A percentile compares a stretch with the other conserved stretches of the same genome.
phyloP scores from a whole-genome alignment of 2,113 vertebrate species.

The Podarcis cretensis region DNA sequence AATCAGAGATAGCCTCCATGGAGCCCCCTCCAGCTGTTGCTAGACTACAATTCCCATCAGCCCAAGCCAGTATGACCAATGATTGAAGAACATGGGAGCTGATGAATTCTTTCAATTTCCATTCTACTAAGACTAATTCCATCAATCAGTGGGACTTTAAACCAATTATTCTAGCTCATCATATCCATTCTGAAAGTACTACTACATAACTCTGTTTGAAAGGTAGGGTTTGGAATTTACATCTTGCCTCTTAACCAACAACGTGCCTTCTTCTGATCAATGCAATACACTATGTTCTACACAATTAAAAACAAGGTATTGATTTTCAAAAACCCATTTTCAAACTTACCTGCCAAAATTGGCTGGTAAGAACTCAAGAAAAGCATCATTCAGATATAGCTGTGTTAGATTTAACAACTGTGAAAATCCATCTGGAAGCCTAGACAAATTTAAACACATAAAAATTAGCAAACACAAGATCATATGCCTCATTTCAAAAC shows the following conservation, averaged over 20 bases:
- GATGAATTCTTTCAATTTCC: background rate
- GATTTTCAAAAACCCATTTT: background rate
- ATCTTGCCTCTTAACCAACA: background rate
- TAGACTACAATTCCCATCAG: background rate
- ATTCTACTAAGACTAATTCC: background rate
- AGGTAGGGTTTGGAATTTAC: background rate
- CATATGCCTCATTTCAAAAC: background rate
- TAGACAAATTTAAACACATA: constrained; percentile 65
- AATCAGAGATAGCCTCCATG: background rate
- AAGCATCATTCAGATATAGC: constrained; percentile 98
- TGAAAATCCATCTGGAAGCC: constrained; percentile 98
- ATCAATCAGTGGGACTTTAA: background rate
- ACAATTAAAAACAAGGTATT: background rate
- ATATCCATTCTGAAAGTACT: background rate
- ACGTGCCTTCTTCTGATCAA: no score
- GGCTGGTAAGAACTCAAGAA: constrained; percentile 96
- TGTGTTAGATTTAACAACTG: constrained; percentile 96
- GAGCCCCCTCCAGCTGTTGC: background rate
- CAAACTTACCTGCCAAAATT: constrained; percentile 94
- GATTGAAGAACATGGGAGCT: background rate
- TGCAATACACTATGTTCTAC: background rate
- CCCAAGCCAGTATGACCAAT: background rate
- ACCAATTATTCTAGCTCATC: background rate
- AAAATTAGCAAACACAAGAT: background rate
- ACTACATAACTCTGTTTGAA: background rate